These are phyloP conservation scores for Tetragonula clypearis DNA, from an alignment of 1,140 invertebrate species.

Conservation along the genomic window DNA sequence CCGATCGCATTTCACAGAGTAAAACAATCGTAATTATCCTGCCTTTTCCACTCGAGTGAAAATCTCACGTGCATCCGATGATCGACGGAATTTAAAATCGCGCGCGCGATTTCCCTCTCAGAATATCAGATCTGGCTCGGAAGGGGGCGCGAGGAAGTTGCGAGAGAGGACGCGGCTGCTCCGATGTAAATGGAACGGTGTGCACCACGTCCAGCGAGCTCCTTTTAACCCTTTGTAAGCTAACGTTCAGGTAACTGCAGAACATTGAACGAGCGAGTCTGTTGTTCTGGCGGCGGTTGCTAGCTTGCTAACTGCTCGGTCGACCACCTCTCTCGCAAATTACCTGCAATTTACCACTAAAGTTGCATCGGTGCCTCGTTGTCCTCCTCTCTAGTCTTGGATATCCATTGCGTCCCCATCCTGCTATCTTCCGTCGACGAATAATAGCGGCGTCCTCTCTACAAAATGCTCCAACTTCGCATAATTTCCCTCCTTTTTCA, in stretches of 20 bases:
- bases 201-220: conserved; percentile 32
- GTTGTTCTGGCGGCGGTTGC: conserved; percentile 70
- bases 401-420: conserved; percentile 31
- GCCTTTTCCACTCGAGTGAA: too few relatives aligned
- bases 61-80: too few relatives aligned
- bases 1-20: too few relatives aligned
- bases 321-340: conserved; percentile 71
- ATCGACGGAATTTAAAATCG: background rate
- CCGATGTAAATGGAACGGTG: conserved; percentile 45
- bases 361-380: conserved; percentile 63
- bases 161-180: conserved; percentile 4
- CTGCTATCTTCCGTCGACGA: background rate
- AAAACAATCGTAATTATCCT: too few relatives aligned
- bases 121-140: background rate
- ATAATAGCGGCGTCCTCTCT: conserved; percentile 29
- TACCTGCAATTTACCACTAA: conserved; percentile 73
- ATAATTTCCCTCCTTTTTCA: background rate
- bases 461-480: background rate
- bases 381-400: conserved; percentile 54
- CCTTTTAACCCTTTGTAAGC: conserved; percentile 63
- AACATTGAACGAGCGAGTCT: conserved; percentile 62
- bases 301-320: conserved; percentile 69
- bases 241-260: conserved; percentile 62
- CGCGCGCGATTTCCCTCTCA: background rate
- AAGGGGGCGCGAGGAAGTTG: conserved; percentile 23